Evolutionary conservation across 2,888 invertebrate species (phyloP).

Genomic region (Dryadula phaetusa): DNA sequence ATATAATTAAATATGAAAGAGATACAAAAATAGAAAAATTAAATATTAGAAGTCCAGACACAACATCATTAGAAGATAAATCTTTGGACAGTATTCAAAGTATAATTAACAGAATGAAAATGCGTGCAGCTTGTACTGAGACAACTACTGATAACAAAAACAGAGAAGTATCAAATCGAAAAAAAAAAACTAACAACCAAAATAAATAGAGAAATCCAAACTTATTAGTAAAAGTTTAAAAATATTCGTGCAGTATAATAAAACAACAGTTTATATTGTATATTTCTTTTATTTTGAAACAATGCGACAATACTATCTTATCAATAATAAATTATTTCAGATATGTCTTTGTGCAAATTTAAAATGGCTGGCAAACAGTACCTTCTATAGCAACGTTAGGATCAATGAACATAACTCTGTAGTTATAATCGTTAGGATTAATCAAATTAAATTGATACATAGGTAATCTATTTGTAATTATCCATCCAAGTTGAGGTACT

Average conservation of each 20-base stretch:
- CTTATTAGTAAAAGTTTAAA: background rate
- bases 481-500: conserved; percentile 88
- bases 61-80: conserved; percentile 19
- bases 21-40: conserved; percentile 18
- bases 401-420: conserved; percentile 88
- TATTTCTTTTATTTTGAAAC: background rate
- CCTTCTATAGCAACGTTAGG: conserved; percentile 85
- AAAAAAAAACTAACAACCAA: background rate
- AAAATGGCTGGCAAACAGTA: conserved; percentile 82
- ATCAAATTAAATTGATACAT: conserved; percentile 89
- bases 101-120: conserved; percentile 38
- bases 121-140: conserved; percentile 22
- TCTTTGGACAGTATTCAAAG: conserved; percentile 39
- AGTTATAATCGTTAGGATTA: conserved; percentile 88
- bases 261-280: conserved; percentile 1
- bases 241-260: no score
- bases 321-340: background rate
- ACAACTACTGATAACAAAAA: background rate
- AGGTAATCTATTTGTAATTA: conserved; percentile 90
- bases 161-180: background rate
- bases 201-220: background rate
- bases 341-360: background rate
- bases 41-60: conserved; percentile 34
- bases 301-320: background rate
- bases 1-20: conserved; percentile 4